A percentile compares a stretch with the other conserved stretches of the same genome.
These are phyloP conservation scores for Bufo gargarizans DNA, from an alignment of 2,113 vertebrate species.

Conservation along the genomic window DNA sequence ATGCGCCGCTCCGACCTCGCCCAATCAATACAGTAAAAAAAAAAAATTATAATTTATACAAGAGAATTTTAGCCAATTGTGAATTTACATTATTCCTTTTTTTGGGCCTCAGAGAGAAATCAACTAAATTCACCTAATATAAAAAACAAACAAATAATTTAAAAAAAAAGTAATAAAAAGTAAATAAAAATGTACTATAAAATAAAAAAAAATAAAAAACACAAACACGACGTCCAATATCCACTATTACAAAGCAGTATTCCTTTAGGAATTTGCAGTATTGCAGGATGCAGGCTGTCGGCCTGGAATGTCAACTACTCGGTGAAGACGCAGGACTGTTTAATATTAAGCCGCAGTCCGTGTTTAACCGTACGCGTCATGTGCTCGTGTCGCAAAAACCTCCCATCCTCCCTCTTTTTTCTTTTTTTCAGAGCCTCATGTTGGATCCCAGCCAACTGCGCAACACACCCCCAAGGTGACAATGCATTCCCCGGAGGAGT, in stretches of 20 bases:
- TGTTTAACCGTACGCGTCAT: not conserved
- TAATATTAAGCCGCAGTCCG: not conserved
- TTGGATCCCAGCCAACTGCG: slow-evolving; percentile 35
- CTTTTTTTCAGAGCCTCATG: not conserved
- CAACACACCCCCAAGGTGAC: slow-evolving; percentile 47
- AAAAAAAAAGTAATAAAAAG: no score
- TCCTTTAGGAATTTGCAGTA: no score
- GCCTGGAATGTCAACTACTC: not conserved
- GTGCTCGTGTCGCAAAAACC: not conserved
- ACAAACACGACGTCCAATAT: no score
- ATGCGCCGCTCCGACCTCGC: not conserved
- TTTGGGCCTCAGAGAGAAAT: no score
- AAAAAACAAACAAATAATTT: no score
- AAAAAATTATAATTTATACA: no score
- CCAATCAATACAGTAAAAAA: not conserved
- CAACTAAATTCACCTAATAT: no score
- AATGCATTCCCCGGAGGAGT: slow-evolving; percentile 53
- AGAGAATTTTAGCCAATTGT: no score
- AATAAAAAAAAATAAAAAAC: no score
- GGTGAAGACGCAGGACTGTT: not conserved
- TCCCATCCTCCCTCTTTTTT: slow-evolving; percentile 2
- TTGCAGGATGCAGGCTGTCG: not conserved
- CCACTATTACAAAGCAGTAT: no score
- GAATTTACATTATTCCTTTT: no score
- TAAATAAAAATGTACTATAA: no score